A percentile compares a stretch with the other conserved stretches of the same genome.
These are phyloP conservation scores for Elanus axillaris DNA, from an alignment of 2,113 vertebrate species.

Conservation along the genomic window DNA sequence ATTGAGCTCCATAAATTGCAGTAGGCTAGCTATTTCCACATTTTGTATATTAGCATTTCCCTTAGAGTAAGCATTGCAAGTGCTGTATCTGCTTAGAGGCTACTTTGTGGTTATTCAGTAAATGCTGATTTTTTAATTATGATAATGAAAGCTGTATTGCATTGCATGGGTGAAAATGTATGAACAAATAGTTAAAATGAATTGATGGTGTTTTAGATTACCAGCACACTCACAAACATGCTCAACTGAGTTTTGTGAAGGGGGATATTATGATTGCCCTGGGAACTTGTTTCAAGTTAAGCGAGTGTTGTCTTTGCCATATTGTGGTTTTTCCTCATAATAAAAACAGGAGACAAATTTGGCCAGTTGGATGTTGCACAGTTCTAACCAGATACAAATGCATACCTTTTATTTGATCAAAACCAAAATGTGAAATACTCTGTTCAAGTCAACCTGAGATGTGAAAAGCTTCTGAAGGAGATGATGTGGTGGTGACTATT, in stretches of 20 bases:
- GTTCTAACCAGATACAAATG: neutral
- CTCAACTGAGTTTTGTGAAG: neutral
- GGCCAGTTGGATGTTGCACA: neutral
- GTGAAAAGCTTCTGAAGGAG: neutral
- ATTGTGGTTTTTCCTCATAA: rapidly evolving
- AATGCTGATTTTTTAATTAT: neutral
- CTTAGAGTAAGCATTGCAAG: neutral
- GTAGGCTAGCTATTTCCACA: neutral
- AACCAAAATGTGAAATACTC: neutral
- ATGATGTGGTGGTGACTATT: neutral
- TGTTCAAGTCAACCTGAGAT: neutral
- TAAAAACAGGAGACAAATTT: neutral
- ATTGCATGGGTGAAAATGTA: neutral
- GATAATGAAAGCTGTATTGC: neutral
- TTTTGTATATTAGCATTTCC: neutral
- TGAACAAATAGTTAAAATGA: neutral
- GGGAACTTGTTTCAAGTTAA: neutral
- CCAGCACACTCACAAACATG: neutral
- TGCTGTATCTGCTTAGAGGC: neutral
- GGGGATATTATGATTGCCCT: neutral
- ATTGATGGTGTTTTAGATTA: neutral
- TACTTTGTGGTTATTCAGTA: neutral
- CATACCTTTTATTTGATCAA: neutral
- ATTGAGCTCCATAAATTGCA: neutral
- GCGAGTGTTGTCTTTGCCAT: neutral